These are phyloP conservation scores for Hyperoplus immaculatus DNA, from an alignment of 2,797 vertebrate species.

Conservation along the genomic window DNA sequence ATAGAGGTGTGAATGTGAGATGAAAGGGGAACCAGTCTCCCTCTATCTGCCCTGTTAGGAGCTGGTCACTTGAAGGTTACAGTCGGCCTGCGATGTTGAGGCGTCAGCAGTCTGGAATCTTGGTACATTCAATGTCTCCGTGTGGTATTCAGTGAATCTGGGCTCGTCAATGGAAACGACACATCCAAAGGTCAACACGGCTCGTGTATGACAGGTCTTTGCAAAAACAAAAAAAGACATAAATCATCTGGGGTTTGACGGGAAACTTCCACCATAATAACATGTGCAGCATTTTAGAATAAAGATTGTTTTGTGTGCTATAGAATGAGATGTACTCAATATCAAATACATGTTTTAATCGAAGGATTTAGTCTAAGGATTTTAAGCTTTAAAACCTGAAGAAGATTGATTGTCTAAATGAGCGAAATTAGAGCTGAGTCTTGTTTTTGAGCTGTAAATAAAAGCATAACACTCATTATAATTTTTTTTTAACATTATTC, in stretches of 20 bases:
- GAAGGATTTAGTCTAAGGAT: too few relatives aligned
- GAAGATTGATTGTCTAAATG: neutral
- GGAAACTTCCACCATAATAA: neutral
- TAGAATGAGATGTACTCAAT: neutral
- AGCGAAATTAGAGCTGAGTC: neutral
- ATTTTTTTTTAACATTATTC: neutral
- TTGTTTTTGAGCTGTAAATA: neutral
- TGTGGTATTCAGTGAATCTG: conserved; percentile 57
- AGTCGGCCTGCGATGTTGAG: conserved; percentile 36
- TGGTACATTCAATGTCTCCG: conserved; percentile 59
- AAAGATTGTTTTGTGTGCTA: neutral
- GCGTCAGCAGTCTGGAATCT: conserved; percentile 64
- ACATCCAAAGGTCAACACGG: neutral
- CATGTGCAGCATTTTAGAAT: neutral
- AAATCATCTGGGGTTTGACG: neutral
- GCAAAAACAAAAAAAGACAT: neutral
- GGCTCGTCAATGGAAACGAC: conserved; percentile 27
- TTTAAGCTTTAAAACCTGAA: neutral
- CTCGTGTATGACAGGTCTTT: neutral
- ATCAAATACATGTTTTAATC: too few relatives aligned
- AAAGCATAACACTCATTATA: neutral
- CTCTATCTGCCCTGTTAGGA: conserved; percentile 29
- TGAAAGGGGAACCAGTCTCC: conserved; percentile 38
- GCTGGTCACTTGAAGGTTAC: conserved; percentile 71
- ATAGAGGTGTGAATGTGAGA: conserved; percentile 41